Base-by-base conservation (phyloP, 2,797 vertebrate species). In the Microctenopoma steveboyesi region DNA sequence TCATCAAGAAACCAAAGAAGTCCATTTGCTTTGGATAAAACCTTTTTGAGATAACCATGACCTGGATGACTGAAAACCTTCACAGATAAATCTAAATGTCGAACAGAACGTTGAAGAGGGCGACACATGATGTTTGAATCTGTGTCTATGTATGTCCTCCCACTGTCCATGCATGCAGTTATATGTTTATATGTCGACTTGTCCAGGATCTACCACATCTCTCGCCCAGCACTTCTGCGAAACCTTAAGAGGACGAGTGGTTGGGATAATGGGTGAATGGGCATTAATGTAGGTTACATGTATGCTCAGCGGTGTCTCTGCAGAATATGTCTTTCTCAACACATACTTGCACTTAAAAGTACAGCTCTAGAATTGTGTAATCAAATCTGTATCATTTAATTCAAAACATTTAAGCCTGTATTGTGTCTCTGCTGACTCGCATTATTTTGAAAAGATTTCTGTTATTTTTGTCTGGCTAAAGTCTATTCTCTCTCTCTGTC, bases 391-490 rank as follows among this genome's bases (percentile, higher is more conserved):
- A 12, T 18, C 9, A 51, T 50, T 45, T 3, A 9, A 7, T 60
- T 63, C 1, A 47, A 64, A 56, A 46, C n/a, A 33, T 58, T 14
- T 5, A 22, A 22, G 10, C 13, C 4, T 25, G 14, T 0, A 15
- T 30, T 4, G 2, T 15, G 47, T 50, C 64, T 74, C 7, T 59
- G 52, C 68, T 77, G 49, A 74, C 52, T 52, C 5, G 1, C 13
- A 15, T 61, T 30, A 22, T 49, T 73, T 28, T 56, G 47, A 64
- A 64, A 51, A 42, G 8, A 18, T 12, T 16, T 64, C 2, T 11
- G 37, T 35, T 30, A 7, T 43, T 73, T 70, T 27, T 4, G 22
- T 58, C 27, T 18, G 22, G 6, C 0, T 49, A 11, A 55, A 53
- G 37, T 65, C 18, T 43, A 7, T 47, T 61, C 12, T 4, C 55